Evolutionary conservation across 2,113 vertebrate species (phyloP).

Genomic region (Aptenodytes patagonicus): DNA sequence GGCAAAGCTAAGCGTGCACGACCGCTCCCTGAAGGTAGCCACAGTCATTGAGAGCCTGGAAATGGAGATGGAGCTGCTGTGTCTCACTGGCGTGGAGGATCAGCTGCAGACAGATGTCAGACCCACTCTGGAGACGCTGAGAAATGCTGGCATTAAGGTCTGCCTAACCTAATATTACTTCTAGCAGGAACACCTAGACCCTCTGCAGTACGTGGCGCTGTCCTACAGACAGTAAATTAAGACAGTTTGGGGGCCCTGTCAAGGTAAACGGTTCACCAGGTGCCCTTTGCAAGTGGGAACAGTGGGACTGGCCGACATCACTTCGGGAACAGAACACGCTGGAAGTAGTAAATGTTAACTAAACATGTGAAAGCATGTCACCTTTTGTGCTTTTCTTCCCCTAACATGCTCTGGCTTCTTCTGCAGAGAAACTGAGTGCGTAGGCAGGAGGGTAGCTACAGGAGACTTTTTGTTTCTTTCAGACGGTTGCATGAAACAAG

Average conservation of each 20-base stretch:
- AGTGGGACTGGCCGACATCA: background rate
- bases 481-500: background rate
- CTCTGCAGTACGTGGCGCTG: background rate
- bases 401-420: background rate
- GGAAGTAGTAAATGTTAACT: background rate
- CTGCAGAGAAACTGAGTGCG: fast-evolving
- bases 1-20: conserved; percentile 94
- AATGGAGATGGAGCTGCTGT: conserved; percentile 98
- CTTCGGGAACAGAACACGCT: background rate
- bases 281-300: background rate
- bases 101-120: conserved; percentile 93
- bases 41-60: conserved; percentile 96
- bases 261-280: background rate
- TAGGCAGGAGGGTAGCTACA: fast-evolving
- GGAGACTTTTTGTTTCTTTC: background rate
- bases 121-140: conserved; percentile 93
- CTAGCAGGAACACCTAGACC: background rate
- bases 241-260: background rate
- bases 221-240: background rate
- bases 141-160: conserved; percentile 97
- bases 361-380: background rate
- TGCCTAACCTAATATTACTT: background rate
- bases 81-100: conserved; percentile 94
- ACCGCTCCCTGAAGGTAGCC: conserved; percentile 95
- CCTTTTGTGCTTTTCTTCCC: background rate